Evolutionary conservation across 2,797 vertebrate species (phyloP), one percentile per base, ranked within the genome.

Genomic region (Salmo trutta): DNA sequence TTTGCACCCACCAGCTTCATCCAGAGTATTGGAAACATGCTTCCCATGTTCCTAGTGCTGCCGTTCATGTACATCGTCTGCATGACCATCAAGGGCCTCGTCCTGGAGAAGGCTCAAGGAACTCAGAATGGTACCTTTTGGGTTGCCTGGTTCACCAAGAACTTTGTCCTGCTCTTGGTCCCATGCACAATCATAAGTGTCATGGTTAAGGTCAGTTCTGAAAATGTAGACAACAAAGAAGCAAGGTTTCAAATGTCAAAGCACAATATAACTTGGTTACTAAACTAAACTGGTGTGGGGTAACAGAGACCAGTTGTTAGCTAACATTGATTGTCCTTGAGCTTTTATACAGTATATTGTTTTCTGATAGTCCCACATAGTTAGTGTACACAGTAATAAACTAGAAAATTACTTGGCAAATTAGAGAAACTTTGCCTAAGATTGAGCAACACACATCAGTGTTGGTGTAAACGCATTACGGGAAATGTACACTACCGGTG

Each of bases 31-130:
- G 90, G 87, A 64, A 52, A 16, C 81, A 90, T 93, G 68, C 83
- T 95, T 19, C 92, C 95, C 71, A 94, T 95, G 95, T 93, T 95
- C 83, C 90, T 95, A 85, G 91, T 93, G 14, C 83, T 95, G 81
- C 84, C 94, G 73, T 94, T 92, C 84, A 91, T 92, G 82, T 85
- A 92, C 81, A 86, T 89, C 0, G 88, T 89, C 78, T 91, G 82
- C 52, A 67, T 87, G 88, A 90, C 1, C 90, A 94, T 95, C 90
- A 95, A 95, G 89, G 80, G 52, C 65, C 56, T 96, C 71, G 90
- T 93, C 17, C 75, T 84, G 87, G 91, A 91, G 82, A 93, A 94
- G 90, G 6, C 86, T 93, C 54, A 95, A 94, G 81, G 93, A 95
- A 54, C 93, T 76, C 82, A 76, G 17, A 95, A 93, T 16, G 71